Evolutionary conservation across 2,888 invertebrate species (phyloP), one percentile per base, ranked within the genome.

Genomic region (Kuschelorhynchus macadamiae): DNA sequence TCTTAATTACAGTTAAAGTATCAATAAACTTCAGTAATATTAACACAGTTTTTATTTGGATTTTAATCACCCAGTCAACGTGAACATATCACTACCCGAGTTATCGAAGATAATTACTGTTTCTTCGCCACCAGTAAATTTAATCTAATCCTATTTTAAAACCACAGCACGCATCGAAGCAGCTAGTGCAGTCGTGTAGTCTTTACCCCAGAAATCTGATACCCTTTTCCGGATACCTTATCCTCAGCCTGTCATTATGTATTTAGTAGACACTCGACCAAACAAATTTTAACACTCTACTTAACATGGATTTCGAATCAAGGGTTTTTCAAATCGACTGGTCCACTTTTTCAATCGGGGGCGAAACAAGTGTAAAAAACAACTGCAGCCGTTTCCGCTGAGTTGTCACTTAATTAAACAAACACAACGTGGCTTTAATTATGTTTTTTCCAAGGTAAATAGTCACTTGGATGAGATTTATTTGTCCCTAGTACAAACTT

Each of bases 201-300:
- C 42, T 60, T 59, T 55, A 67, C 71, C 69, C 70, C 61, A 52
- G 77, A 74, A 78, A 79, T 74, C 52, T 55, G 73, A 79, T 75
- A 78, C 72, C 72, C 71, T 75, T 75, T 79, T 78, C 78, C 78
- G 77, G 79, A 76, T 72, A 72, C 64, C 60, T 59, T 60, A 68
- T 72, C 73, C 74, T 67, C 74, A 73, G 74, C 72, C 76, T 78
- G 77, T 77, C 77, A 74, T 75, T 76, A 76, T 77, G 79, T 77
- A 75, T 78, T 79, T 79, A 79, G 75, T 78, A 73, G 16, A 59
- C 64, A 59, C 39, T 68, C 59, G 59, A 42, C 60, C 64, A 68
- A 59, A 47, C 46, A 52, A 67, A 62, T 62, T 42, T 62, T 67
- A 50, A 67, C 47, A 62, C 41, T 56, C 56, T 47, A 67, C 33